Conservation (phyloP, 2,888 invertebrate species). For the Lepidocyrtinus sp. region DNA sequence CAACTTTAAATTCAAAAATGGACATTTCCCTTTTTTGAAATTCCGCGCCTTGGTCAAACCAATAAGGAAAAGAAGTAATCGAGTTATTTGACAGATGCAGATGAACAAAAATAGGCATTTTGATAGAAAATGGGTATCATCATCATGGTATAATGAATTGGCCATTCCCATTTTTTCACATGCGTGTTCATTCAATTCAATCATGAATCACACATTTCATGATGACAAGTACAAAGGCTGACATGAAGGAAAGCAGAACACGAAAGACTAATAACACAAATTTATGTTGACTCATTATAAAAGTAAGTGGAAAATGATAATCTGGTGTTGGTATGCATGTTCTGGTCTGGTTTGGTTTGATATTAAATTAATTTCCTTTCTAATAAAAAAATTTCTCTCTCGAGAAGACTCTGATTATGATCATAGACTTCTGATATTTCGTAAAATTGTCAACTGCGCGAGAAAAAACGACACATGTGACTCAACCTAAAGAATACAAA, state of each 20-base stretch:
- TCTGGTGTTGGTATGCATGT: neutral
- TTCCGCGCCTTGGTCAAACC: neutral
- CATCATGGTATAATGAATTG: no score
- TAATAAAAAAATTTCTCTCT: conserved; percentile 7
- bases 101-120: neutral
- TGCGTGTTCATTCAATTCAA: no score
- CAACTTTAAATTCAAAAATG: neutral
- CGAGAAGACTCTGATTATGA: no score
- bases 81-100: no score
- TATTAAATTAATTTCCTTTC: conserved; percentile 32
- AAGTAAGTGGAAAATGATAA: neutral
- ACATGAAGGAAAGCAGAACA: conserved; percentile 4
- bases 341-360: neutral
- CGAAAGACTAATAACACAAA: no score
- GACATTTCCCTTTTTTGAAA: neutral
- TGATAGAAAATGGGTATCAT: neutral
- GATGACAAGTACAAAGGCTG: neutral
- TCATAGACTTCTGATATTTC: conserved; percentile 10
- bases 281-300: neutral
- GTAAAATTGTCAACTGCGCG: neutral
- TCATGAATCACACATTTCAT: neutral
- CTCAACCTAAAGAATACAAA: neutral
- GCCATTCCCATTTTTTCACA: neutral
- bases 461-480: neutral
- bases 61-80: neutral